Percentiles rank a stretch among this genome's conserved stretches.
phyloP scores from a whole-genome alignment of 2,113 vertebrate genomes.

The Epinephelus moara region DNA sequence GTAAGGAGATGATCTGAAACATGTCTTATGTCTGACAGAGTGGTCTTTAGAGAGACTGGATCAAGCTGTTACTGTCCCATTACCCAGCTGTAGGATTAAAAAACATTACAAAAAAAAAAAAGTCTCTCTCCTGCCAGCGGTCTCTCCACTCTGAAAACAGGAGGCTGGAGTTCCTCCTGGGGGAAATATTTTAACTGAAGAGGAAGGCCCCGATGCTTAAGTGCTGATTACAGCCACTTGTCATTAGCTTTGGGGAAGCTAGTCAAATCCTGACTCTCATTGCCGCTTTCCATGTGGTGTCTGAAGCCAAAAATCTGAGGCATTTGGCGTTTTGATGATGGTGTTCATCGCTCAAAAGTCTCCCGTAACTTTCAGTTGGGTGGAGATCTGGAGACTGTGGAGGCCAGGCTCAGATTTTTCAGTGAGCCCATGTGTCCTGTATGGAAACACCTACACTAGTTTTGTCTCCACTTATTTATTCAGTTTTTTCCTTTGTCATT shows the following conservation, averaged over 20 bases:
- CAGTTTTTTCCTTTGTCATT: background rate
- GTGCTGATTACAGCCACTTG: slow-evolving; percentile 31
- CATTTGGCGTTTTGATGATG: background rate
- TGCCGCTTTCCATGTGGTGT: background rate
- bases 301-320: background rate
- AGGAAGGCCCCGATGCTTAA: slow-evolving; percentile 9
- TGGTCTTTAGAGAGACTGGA: slow-evolving; percentile 55
- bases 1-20: slow-evolving; percentile 61
- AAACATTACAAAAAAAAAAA: slow-evolving; percentile 30
- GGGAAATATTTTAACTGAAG: slow-evolving; percentile 21
- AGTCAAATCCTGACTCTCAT: background rate
- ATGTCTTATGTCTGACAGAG: slow-evolving; percentile 50
- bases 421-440: background rate
- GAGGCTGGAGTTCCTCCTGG: slow-evolving; percentile 34
- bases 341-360: background rate
- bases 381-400: background rate
- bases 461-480: background rate
- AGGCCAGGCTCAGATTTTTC: background rate
- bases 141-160: slow-evolving; percentile 33
- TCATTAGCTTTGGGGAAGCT: slow-evolving; percentile 34
- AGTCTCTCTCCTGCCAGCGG: slow-evolving; percentile 3
- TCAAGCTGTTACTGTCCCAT: slow-evolving; percentile 68
- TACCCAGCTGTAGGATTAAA: slow-evolving; percentile 68
- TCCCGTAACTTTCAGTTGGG: background rate
- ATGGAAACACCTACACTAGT: background rate